A percentile compares a stretch with the other conserved stretches of the same genome.
phyloP scores from a whole-genome alignment of 2,888 invertebrate genomes.

The Limenitis arthemis region DNA sequence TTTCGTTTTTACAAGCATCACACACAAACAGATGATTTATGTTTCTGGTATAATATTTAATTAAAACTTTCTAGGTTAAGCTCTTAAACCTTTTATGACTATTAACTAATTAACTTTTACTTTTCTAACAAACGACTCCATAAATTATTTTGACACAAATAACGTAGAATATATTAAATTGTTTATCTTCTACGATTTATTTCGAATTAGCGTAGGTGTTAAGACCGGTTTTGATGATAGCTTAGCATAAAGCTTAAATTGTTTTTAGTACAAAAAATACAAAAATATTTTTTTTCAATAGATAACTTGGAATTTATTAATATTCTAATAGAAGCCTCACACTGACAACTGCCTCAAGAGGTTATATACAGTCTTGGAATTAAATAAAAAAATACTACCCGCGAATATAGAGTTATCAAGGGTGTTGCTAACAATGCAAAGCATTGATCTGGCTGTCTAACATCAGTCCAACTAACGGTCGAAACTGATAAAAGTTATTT shows the following conservation, averaged over 20 bases:
- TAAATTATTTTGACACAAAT: slow-evolving; percentile 26
- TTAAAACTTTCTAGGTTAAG: slow-evolving; percentile 9
- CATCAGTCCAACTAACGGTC: no score
- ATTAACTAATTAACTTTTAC: slow-evolving; percentile 22
- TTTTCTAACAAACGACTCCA: slow-evolving; percentile 17
- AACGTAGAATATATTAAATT: slow-evolving; percentile 15
- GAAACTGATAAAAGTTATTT: no score
- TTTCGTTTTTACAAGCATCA: not conserved
- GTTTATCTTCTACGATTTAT: slow-evolving; percentile 19
- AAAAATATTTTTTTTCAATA: not conserved
- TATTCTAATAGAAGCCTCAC: no score
- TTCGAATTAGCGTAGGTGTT: slow-evolving; percentile 13
- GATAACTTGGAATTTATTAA: not conserved
- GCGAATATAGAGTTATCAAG: no score
- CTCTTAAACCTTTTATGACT: slow-evolving; percentile 8
- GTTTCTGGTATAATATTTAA: slow-evolving; percentile 4
- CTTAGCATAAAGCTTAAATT: not conserved
- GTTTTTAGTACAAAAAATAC: slow-evolving; percentile 3
- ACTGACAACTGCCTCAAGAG: no score
- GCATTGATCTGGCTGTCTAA: no score
- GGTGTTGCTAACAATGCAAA: no score
- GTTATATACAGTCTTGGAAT: no score
- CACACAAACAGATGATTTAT: not conserved
- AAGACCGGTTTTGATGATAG: slow-evolving; percentile 4
- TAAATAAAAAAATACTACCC: no score